Conservation (phyloP, 2,888 invertebrate genomes). For the Bursaphelenchus okinawaensis region DNA sequence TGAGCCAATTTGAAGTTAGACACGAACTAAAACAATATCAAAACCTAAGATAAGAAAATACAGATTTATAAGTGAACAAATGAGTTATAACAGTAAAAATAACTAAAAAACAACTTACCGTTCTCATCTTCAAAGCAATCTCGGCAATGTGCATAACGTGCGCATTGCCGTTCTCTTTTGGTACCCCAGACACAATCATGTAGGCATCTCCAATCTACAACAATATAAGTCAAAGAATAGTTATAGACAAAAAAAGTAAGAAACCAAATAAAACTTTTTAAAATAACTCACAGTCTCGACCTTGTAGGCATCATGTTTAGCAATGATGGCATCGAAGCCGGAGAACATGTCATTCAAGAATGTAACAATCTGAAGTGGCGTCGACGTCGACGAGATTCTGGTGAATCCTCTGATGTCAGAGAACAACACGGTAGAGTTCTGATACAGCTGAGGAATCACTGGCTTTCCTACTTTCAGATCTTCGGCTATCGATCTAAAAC, state of each 20-base stretch:
- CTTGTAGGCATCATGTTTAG: constrained; percentile 57
- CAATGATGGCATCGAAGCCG: constrained; percentile 56
- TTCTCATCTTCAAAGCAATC: constrained; percentile 54
- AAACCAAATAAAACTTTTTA: neutral
- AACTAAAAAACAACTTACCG: constrained; percentile 32
- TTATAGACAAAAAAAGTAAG: neutral
- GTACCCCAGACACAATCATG: constrained; percentile 56
- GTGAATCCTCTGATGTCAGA: constrained; percentile 55
- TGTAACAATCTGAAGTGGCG: constrained; percentile 54
- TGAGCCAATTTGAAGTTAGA: constrained; percentile 54
- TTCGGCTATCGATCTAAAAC: constrained; percentile 50
- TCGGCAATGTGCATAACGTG: constrained; percentile 55
- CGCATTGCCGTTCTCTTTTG: constrained; percentile 54
- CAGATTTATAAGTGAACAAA: neutral
- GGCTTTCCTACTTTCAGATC: constrained; percentile 54
- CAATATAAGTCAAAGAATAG: neutral
- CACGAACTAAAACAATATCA: constrained; percentile 27
- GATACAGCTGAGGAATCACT: constrained; percentile 53
- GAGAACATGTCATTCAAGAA: constrained; percentile 56
- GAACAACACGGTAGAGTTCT: constrained; percentile 53
- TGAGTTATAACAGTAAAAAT: no score
- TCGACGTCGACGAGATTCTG: constrained; percentile 55
- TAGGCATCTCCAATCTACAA: constrained; percentile 53
- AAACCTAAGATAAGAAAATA: neutral
- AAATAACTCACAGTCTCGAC: constrained; percentile 29